These are phyloP conservation scores for Gymnobelideus leadbeateri DNA, from an alignment of 2,113 vertebrate species.

Conservation along the genomic window DNA sequence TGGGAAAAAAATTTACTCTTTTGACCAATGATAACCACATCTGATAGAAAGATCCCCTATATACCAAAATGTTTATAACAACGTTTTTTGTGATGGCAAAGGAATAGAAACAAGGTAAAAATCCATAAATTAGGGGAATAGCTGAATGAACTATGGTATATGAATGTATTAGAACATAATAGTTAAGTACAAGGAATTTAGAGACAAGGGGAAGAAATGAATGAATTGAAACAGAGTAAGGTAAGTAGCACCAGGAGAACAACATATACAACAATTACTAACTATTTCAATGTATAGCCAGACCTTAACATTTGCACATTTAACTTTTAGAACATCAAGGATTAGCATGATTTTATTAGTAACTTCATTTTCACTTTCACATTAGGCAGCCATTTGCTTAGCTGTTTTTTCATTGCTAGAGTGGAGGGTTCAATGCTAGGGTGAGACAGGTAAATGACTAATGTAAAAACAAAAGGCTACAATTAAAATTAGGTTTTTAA, in stretches of 20 bases:
- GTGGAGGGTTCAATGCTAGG: no score
- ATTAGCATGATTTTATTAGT: neutral
- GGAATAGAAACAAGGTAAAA: no score
- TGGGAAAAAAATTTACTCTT: neutral
- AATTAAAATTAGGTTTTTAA: no score
- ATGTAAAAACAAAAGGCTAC: no score
- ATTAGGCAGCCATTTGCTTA: neutral
- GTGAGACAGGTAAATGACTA: no score
- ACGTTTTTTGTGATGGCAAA: neutral
- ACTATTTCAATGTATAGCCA: neutral
- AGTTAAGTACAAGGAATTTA: neutral
- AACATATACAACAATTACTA: no score
- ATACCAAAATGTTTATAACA: neutral
- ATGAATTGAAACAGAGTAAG: no score
- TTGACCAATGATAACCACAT: neutral
- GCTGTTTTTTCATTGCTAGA: no score
- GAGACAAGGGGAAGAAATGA: no score
- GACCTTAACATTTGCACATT: neutral
- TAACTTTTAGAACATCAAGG: neutral
- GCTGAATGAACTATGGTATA: neutral
- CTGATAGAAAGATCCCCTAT: neutral
- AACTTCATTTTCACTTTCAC: neutral
- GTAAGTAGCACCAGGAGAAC: no score
- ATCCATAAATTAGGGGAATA: no score
- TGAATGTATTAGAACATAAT: neutral